Percentiles rank a stretch among this genome's conserved stretches.
phyloP scores from a whole-genome alignment of 1,140 invertebrate species.

The Drosophila pallidifrons region DNA sequence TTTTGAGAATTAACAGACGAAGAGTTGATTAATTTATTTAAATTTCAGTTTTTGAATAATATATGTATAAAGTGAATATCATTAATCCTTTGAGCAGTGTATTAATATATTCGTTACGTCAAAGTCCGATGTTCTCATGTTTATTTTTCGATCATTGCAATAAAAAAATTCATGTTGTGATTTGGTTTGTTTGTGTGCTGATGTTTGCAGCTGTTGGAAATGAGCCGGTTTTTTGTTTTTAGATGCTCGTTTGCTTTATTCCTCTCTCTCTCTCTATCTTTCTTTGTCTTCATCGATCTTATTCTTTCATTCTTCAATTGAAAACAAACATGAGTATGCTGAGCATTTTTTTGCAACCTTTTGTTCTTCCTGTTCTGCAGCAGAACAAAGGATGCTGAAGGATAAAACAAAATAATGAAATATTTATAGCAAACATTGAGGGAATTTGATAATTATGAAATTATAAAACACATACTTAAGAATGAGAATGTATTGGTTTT shows the following conservation, averaged over 20 bases:
- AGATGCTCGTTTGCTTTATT: neutral
- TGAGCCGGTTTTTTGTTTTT: slow-evolving; percentile 63
- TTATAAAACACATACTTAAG: no score
- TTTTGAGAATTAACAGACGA: no score
- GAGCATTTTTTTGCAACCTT: slow-evolving; percentile 7
- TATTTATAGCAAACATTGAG: neutral
- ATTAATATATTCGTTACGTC: neutral
- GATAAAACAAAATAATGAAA: neutral
- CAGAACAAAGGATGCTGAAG: neutral
- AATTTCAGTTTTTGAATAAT: no score
- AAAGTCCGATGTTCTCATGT: neutral
- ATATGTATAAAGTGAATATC: neutral
- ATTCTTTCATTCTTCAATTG: no score
- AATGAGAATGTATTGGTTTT: no score
- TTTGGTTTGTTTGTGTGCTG: slow-evolving; percentile 45
- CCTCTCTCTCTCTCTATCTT: neutral
- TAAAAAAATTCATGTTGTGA: slow-evolving; percentile 34
- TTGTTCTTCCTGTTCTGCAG: neutral
- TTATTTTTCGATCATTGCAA: slow-evolving; percentile 39
- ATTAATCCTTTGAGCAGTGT: neutral
- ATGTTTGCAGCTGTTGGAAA: slow-evolving; percentile 63
- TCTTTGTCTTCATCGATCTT: no score
- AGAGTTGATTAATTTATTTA: no score
- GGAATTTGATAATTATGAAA: no score
- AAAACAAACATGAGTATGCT: slow-evolving; percentile 11